These are phyloP conservation scores for Ichneumoninae sp. DNA, from an alignment of 2,888 invertebrate genomes.

Conservation along the genomic window DNA sequence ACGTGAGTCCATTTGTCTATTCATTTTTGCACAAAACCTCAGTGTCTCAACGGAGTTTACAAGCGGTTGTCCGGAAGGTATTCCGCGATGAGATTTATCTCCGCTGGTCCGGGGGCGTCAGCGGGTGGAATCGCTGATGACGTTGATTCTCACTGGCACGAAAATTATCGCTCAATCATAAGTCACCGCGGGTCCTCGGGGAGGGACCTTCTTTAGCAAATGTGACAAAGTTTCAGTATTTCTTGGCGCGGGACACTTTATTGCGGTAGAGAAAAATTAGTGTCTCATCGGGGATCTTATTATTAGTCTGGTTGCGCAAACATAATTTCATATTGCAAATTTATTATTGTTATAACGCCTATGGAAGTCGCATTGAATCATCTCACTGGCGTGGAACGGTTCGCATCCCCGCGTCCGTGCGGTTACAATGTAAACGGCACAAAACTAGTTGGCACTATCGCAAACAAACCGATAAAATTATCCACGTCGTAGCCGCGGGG, in stretches of 20 bases:
- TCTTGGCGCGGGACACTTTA: neutral
- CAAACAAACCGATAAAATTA: conserved; percentile 62
- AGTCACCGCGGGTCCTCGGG: neutral
- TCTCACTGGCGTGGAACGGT: neutral
- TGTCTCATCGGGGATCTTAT: neutral
- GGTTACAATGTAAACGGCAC: conserved; percentile 45
- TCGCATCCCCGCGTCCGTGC: neutral
- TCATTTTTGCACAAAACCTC: conserved; percentile 49
- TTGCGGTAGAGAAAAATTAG: neutral
- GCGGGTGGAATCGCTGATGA: neutral
- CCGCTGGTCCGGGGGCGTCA: neutral
- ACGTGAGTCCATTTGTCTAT: neutral
- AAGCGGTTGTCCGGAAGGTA: neutral
- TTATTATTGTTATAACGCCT: neutral
- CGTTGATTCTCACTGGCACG: neutral
- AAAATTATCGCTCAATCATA: neutral
- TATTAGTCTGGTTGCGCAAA: neutral
- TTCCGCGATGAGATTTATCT: neutral
- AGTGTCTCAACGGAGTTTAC: conserved; percentile 35
- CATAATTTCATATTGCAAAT: neutral
- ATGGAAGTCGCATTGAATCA: neutral
- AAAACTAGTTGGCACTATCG: conserved; percentile 56
- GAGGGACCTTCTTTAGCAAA: neutral
- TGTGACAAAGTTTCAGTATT: conserved; percentile 2
- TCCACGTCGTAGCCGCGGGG: conserved; percentile 43